phyloP scores from a whole-genome alignment of 1,140 invertebrate genomes.

The Ceratina australensis region DNA sequence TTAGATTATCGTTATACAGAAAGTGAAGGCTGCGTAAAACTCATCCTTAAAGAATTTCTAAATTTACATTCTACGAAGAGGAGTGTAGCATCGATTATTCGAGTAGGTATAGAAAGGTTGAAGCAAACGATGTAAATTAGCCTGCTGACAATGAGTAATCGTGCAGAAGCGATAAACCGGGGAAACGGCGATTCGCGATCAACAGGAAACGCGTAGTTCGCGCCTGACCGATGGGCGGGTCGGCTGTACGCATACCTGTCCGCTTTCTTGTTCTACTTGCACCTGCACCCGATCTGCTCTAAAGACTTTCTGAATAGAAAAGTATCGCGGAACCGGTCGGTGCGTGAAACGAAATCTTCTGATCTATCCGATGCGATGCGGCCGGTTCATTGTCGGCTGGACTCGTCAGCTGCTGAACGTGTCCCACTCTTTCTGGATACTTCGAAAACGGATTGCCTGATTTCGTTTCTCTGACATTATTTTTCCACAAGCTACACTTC shows the following conservation, averaged over 20 bases:
- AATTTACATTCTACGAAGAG: no score
- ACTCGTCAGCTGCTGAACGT: neutral
- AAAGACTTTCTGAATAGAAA: slow-evolving; percentile 54
- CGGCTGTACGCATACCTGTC: slow-evolving; percentile 52
- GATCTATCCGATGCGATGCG: neutral
- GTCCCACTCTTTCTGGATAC: neutral
- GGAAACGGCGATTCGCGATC: slow-evolving; percentile 32
- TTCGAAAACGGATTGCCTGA: neutral
- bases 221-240: slow-evolving; percentile 41
- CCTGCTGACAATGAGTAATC: no score
- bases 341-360: slow-evolving; percentile 52
- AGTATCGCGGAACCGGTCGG: slow-evolving; percentile 45
- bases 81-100: no score
- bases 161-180: slow-evolving; percentile 20
- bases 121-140: neutral
- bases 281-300: slow-evolving; percentile 51
- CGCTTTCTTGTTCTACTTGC: slow-evolving; percentile 62
- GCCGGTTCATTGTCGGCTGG: neutral
- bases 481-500: no score
- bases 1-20: neutral
- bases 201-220: slow-evolving; percentile 35
- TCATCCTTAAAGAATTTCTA: no score
- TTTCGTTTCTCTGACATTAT: neutral
- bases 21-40: neutral
- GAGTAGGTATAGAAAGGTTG: neutral